These are phyloP conservation scores for Trichopria drosophilae DNA, from an alignment of 2,888 invertebrate species.

Conservation along the genomic window DNA sequence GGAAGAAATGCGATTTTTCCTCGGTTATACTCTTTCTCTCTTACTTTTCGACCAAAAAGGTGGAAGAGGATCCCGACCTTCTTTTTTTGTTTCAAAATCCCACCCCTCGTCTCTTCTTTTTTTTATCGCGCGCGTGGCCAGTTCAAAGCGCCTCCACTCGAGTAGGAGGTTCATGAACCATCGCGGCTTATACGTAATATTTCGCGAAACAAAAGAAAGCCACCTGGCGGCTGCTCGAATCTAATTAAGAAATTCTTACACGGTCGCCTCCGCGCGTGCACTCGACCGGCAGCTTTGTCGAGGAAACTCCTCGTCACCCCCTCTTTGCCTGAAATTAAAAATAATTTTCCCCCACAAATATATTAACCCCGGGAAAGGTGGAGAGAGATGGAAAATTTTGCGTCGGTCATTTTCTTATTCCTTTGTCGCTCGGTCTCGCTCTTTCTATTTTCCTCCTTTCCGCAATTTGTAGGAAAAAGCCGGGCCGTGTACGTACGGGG, in stretches of 20 bases:
- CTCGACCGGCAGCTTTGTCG: no score
- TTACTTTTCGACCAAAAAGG: no score
- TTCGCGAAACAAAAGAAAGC: conserved; percentile 43
- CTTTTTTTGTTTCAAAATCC: conserved; percentile 18
- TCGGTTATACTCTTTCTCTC: neutral
- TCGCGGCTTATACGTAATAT: conserved; percentile 40
- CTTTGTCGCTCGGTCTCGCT: conserved; percentile 31
- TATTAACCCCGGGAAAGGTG: conserved; percentile 45
- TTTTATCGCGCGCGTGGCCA: neutral
- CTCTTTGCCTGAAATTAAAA: conserved; percentile 46
- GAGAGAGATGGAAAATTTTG: no score
- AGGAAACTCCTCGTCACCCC: conserved; percentile 1
- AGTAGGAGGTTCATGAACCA: conserved; percentile 32
- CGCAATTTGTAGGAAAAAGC: conserved; percentile 45
- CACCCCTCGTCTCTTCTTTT: neutral
- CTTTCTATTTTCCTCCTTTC: conserved; percentile 38
- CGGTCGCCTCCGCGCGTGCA: conserved; percentile 41
- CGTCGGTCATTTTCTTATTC: no score
- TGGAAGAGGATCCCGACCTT: no score
- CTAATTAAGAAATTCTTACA: conserved; percentile 56
- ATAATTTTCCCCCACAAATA: conserved; percentile 53
- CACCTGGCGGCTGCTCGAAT: conserved; percentile 43
- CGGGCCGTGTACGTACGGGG: conserved; percentile 27
- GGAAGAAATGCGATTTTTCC: conserved; percentile 28
- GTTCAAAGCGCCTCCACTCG: conserved; percentile 13